Conservation (phyloP, 2,888 invertebrate species). For the Neoaliturus tenellus region DNA sequence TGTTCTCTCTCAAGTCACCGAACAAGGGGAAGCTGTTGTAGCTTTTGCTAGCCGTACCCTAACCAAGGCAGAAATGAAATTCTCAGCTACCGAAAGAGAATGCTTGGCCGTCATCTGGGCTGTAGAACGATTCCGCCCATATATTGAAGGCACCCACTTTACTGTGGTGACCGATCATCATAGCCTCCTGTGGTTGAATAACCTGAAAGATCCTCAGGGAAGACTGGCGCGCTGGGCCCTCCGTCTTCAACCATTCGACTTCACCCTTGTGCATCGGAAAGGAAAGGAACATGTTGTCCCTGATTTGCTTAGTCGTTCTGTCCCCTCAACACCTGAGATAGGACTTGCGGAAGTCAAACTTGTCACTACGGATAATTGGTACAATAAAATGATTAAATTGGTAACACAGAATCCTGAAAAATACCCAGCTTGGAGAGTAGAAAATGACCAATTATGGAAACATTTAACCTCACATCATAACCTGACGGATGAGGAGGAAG, state of each 20-base stretch:
- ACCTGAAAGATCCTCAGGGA: conserved; percentile 59
- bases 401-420: not conserved
- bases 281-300: conserved; percentile 46
- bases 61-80: conserved; percentile 62
- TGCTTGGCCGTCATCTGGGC: conserved; percentile 65
- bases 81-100: conserved; percentile 64
- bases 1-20: conserved; percentile 63
- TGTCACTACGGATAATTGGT: conserved; percentile 3
- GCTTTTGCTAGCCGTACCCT: conserved; percentile 65
- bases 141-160: conserved; percentile 64
- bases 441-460: not conserved
- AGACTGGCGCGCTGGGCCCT: conserved; percentile 64
- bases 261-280: conserved; percentile 6
- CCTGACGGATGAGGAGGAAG: not conserved
- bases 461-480: not conserved
- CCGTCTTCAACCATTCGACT: conserved; percentile 55
- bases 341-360: not conserved
- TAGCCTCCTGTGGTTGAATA: conserved; percentile 55
- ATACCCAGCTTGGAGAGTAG: not conserved
- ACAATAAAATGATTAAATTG: not conserved
- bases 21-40: conserved; percentile 62
- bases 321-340: not conserved
- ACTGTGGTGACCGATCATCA: conserved; percentile 36
- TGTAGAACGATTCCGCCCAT: conserved; percentile 64
- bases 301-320: not conserved